Evolutionary conservation across 2,113 vertebrate genomes (phyloP).

Genomic region (Crypturellus undulatus): DNA sequence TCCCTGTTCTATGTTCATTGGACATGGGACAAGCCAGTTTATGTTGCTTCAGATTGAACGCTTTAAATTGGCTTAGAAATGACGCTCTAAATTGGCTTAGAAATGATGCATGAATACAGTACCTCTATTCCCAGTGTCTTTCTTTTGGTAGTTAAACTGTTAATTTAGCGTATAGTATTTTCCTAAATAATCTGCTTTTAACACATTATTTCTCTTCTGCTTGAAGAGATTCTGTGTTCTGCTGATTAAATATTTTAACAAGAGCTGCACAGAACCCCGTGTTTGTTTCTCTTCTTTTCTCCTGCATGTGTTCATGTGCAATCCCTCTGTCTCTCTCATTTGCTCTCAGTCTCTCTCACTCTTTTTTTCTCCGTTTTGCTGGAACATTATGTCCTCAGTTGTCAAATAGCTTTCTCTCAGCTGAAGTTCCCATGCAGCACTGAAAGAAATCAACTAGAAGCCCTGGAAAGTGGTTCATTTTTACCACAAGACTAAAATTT

Average conservation of each 20-base stretch:
- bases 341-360: not conserved
- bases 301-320: not conserved
- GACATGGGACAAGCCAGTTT: not conserved
- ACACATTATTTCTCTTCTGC: not conserved
- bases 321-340: not conserved
- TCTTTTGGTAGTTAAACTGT: not conserved
- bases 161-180: not conserved
- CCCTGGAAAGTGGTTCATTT: constrained; percentile 40
- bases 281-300: constrained; percentile 33
- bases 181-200: constrained; percentile 3
- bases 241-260: constrained; percentile 39
- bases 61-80: not conserved
- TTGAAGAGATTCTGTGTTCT: constrained; percentile 59
- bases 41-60: not conserved
- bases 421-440: constrained; percentile 51
- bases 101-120: not conserved
- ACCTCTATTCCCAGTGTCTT: not conserved
- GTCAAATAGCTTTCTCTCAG: constrained; percentile 58
- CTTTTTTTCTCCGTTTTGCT: constrained; percentile 26
- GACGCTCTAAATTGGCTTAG: not conserved
- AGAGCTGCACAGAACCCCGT: not conserved
- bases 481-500: constrained; percentile 17
- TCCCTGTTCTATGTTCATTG: not conserved
- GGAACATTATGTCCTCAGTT: constrained; percentile 44
- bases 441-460: constrained; percentile 57